phyloP scores from a whole-genome alignment of 2,888 invertebrate species.

The Eupithecia insigniata region DNA sequence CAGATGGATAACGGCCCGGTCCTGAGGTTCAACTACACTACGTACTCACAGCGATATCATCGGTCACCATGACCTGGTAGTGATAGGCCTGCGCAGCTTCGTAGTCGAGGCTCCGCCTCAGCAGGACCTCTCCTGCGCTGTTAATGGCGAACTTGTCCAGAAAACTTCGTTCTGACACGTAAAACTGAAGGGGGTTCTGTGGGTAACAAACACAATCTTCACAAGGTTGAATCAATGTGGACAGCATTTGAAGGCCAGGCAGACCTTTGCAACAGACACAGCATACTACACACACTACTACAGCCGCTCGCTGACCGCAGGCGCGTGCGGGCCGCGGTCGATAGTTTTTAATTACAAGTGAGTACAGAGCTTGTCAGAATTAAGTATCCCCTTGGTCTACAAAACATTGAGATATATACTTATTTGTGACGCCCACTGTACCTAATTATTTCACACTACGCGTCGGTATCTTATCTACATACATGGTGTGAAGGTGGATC shows the following conservation, averaged over 20 bases:
- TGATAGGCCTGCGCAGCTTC: slow-evolving; percentile 88
- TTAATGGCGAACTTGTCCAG: slow-evolving; percentile 90
- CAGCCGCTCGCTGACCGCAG: too few relatives aligned
- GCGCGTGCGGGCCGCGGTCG: too few relatives aligned
- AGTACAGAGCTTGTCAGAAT: too few relatives aligned
- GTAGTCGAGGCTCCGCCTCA: slow-evolving; percentile 90
- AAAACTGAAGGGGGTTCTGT: slow-evolving; percentile 87
- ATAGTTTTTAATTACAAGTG: too few relatives aligned
- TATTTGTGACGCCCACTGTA: too few relatives aligned
- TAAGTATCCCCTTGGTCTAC: too few relatives aligned
- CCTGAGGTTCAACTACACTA: neutral
- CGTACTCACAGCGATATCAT: slow-evolving; percentile 87
- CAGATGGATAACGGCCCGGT: neutral
- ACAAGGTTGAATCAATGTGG: too few relatives aligned
- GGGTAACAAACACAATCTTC: neutral
- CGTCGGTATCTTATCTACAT: neutral
- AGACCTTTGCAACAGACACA: neutral
- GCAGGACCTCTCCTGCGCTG: slow-evolving; percentile 90
- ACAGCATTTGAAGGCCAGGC: neutral
- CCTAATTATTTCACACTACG: too few relatives aligned
- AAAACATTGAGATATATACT: too few relatives aligned
- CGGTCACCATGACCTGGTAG: slow-evolving; percentile 92
- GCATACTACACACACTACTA: too few relatives aligned
- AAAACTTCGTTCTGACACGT: slow-evolving; percentile 89
- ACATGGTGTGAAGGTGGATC: slow-evolving; percentile 58